phyloP scores from a whole-genome alignment of 2,113 vertebrate genomes.

The Himantopus leucocephalus region DNA sequence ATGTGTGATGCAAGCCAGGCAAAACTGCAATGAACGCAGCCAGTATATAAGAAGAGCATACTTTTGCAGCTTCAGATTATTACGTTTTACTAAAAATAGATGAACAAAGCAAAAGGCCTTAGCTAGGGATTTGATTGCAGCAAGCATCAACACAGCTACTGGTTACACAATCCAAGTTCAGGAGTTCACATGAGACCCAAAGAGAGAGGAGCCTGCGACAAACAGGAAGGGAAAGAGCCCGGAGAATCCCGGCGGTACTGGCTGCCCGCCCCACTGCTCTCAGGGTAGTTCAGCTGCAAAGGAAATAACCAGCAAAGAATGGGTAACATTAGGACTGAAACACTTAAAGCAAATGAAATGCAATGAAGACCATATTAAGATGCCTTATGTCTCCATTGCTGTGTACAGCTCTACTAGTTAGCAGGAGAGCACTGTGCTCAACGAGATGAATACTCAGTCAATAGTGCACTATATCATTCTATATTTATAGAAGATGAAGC shows the following conservation, averaged over 20 bases:
- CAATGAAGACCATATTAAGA: background rate
- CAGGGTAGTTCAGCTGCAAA: background rate
- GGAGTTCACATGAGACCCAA: background rate
- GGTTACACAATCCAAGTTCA: background rate
- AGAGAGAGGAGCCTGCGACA: background rate
- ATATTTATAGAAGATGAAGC: conserved; percentile 60
- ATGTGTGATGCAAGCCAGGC: conserved; percentile 37
- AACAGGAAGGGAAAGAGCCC: background rate
- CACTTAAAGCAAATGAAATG: background rate
- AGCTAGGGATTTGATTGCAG: background rate
- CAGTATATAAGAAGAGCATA: background rate
- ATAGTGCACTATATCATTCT: conserved; percentile 34
- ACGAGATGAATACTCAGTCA: conserved; percentile 38
- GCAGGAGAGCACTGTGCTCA: conserved; percentile 14
- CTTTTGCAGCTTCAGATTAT: background rate
- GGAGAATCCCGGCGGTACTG: background rate
- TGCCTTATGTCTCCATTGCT: background rate
- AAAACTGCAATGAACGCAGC: conserved; percentile 19
- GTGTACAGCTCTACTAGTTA: background rate
- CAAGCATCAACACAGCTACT: background rate
- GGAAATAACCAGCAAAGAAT: background rate
- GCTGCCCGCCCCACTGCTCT: background rate
- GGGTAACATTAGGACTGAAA: background rate
- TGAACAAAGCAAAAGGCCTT: background rate
- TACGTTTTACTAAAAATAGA: background rate